These are phyloP conservation scores for Pholis gunnellus DNA, from an alignment of 2,113 vertebrate genomes.

Conservation along the genomic window DNA sequence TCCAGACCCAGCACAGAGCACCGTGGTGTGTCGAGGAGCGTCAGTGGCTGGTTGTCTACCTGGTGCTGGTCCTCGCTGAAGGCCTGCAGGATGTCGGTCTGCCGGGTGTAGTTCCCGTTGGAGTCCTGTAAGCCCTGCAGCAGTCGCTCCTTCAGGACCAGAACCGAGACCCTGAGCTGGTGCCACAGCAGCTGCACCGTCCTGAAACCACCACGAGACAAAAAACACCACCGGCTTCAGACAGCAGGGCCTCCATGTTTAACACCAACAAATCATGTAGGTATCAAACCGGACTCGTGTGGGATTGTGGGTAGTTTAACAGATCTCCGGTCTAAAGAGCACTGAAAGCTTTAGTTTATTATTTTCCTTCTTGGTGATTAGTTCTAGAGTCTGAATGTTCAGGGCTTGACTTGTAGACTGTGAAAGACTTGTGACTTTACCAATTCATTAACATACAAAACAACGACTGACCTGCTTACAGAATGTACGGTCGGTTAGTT, in stretches of 20 bases:
- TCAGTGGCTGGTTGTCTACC: constrained; percentile 60
- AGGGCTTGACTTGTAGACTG: no score
- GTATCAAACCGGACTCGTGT: not conserved
- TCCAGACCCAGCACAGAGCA: no score
- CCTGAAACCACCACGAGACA: constrained; percentile 40
- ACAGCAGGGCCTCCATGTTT: not conserved
- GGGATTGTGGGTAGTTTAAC: not conserved
- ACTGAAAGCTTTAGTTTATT: not conserved
- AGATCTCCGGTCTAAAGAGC: not conserved
- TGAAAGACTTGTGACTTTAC: no score
- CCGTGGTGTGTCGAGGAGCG: no score
- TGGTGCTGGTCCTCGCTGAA: constrained; percentile 94
- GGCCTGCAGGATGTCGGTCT: constrained; percentile 97
- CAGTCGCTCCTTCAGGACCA: constrained; percentile 96
- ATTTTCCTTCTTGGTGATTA: not conserved
- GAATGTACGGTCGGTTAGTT: no score
- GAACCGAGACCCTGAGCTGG: constrained; percentile 96
- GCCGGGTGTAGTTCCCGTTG: constrained; percentile 98
- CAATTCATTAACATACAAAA: no score
- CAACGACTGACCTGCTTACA: no score
- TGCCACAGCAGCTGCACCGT: constrained; percentile 95
- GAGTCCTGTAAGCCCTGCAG: constrained; percentile 98
- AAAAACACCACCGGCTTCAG: not conserved
- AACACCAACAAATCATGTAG: not conserved
- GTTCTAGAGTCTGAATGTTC: no score